Evolutionary conservation across 2,888 invertebrate species (phyloP).

Genomic region (Calliopum simillimum): DNA sequence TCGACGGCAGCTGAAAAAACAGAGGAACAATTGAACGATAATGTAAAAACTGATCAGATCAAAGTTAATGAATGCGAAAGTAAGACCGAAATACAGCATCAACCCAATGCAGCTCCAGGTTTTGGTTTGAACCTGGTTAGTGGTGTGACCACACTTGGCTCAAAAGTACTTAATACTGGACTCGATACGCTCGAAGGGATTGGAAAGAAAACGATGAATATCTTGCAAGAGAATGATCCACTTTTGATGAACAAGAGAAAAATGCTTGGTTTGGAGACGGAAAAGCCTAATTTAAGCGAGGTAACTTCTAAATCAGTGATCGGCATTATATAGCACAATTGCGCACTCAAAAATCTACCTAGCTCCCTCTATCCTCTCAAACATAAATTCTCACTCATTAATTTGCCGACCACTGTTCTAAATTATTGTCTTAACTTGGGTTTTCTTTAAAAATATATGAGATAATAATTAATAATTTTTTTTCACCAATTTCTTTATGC

Average conservation of each 20-base stretch:
- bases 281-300: constrained; percentile 61
- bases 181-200: constrained; percentile 91
- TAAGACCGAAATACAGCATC: constrained; percentile 19
- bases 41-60: constrained; percentile 12
- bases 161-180: constrained; percentile 82
- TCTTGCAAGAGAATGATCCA: constrained; percentile 92
- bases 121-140: constrained; percentile 58
- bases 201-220: constrained; percentile 95
- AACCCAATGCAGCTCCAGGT: constrained; percentile 35
- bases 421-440: background rate
- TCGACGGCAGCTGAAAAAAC: constrained; percentile 52
- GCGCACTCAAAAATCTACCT: too few species aligned
- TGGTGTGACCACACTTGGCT: constrained; percentile 67
- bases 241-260: constrained; percentile 78
- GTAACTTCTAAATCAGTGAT: too few species aligned
- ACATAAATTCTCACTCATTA: too few species aligned
- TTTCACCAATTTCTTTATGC: constrained; percentile 48
- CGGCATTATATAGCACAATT: too few species aligned
- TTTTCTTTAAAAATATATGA: background rate
- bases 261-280: constrained; percentile 65
- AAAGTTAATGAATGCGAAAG: constrained; percentile 29
- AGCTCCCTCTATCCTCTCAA: too few species aligned
- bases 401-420: too few species aligned
- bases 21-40: constrained; percentile 30
- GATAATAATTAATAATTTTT: too few species aligned